Evolutionary conservation across 2,113 vertebrate species (phyloP).

Genomic region (Morone chrysops): DNA sequence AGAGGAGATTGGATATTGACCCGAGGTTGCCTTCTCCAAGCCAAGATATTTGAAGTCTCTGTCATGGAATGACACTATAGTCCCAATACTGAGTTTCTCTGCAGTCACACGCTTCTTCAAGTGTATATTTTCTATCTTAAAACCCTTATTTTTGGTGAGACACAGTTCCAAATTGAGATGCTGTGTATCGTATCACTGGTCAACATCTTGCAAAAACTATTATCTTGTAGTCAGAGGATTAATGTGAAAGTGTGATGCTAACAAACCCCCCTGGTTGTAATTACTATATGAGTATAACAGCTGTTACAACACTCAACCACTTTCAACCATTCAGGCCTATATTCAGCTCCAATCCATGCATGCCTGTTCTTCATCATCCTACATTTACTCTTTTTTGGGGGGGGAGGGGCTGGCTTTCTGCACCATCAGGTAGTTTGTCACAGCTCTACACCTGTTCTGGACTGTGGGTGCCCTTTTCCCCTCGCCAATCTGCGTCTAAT

Average conservation of each 20-base stretch:
- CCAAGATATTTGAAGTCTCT: slow-evolving; percentile 68
- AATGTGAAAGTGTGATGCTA: slow-evolving; percentile 23
- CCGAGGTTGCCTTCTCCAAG: slow-evolving; percentile 57
- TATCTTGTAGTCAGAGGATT: not conserved
- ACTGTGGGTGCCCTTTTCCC: not conserved
- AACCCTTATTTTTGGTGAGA: slow-evolving; percentile 2
- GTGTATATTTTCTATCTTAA: slow-evolving; percentile 5
- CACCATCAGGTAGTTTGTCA: not conserved
- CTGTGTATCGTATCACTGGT: slow-evolving; percentile 2
- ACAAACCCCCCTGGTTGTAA: not conserved
- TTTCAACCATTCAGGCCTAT: not conserved
- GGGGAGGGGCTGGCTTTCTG: slow-evolving; percentile 1
- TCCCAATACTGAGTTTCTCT: slow-evolving; percentile 32
- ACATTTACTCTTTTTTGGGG: slow-evolving; percentile 6
- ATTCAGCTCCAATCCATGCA: slow-evolving; percentile 27
- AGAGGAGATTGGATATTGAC: slow-evolving; percentile 81
- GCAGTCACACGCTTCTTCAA: slow-evolving; percentile 35
- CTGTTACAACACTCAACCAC: slow-evolving; percentile 5
- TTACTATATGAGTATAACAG: slow-evolving; percentile 11
- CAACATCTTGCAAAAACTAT: slow-evolving; percentile 10
- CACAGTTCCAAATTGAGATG: slow-evolving; percentile 26
- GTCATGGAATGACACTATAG: slow-evolving; percentile 51
- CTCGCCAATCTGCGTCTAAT: not conserved
- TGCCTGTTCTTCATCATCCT: slow-evolving; percentile 10
- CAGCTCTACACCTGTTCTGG: slow-evolving; percentile 11